phyloP scores from a whole-genome alignment of 2,113 vertebrate genomes.

The Gadus chalcogrammus region DNA sequence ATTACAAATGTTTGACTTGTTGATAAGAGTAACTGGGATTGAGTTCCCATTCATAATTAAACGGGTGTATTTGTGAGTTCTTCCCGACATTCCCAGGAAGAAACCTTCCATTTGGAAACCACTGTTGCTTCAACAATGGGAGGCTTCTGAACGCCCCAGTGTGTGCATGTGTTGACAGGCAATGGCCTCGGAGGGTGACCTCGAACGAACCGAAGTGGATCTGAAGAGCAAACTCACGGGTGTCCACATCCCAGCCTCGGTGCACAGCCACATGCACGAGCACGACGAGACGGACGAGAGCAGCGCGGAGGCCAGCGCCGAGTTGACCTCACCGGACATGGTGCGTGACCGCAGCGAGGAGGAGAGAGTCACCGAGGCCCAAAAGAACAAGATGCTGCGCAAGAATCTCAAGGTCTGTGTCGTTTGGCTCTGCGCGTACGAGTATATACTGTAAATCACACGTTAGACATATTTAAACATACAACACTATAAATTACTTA shows the following conservation, averaged over 20 bases:
- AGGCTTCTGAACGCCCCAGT: constrained; percentile 5
- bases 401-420: constrained; percentile 87
- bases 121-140: too few relatives aligned
- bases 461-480: too few relatives aligned
- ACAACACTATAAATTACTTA: too few relatives aligned
- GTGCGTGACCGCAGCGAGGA: constrained; percentile 92
- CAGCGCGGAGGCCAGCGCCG: constrained; percentile 89
- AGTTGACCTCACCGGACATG: constrained; percentile 81
- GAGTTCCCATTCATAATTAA: too few relatives aligned
- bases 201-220: constrained; percentile 89
- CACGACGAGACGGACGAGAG: constrained; percentile 94
- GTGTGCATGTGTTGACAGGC: constrained; percentile 70
- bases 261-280: constrained; percentile 76
- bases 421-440: too few relatives aligned
- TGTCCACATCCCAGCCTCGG: constrained; percentile 81
- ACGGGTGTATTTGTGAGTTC: neutral
- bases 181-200: constrained; percentile 83
- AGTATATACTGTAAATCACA: too few relatives aligned
- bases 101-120: too few relatives aligned
- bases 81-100: too few relatives aligned
- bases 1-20: too few relatives aligned
- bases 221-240: constrained; percentile 85
- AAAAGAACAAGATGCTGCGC: constrained; percentile 93
- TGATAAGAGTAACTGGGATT: too few relatives aligned
- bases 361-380: constrained; percentile 88